Percentiles rank a stretch among this genome's conserved stretches.
Conservation (phyloP, 2,113 vertebrate species). For the Rafetus swinhoei region DNA sequence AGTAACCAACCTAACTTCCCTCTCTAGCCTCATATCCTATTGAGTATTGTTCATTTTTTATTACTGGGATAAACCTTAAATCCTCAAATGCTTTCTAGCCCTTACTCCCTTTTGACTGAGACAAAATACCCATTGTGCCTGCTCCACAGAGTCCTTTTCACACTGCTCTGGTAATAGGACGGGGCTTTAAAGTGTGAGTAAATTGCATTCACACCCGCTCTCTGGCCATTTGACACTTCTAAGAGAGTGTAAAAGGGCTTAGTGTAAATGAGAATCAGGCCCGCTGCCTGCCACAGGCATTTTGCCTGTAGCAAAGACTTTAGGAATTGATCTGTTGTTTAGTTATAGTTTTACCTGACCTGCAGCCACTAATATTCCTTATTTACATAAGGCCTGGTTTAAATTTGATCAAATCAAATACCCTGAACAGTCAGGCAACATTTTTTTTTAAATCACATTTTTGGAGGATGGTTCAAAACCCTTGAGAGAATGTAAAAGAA, state of each 20-base stretch:
- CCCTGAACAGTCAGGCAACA: fast-evolving
- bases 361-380: not conserved
- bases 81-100: not conserved
- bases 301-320: fast-evolving
- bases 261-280: not conserved
- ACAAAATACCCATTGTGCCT: not conserved
- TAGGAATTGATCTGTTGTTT: fast-evolving
- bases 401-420: not conserved
- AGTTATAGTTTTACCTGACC: not conserved
- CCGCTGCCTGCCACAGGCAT: not conserved
- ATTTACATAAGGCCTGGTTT: fast-evolving
- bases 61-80: not conserved
- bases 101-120: not conserved
- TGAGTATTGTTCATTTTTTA: fast-evolving
- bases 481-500: not conserved
- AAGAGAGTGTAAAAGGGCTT: not conserved
- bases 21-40: fast-evolving
- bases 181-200: not conserved
- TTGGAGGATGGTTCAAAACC: not conserved
- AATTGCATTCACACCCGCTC: not conserved
- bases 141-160: not conserved
- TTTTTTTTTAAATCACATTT: not conserved
- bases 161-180: not conserved
- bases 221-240: not conserved
- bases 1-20: fast-evolving